Conservation (phyloP, 2,797 vertebrate species). For the Rhodeus uyekii region DNA sequence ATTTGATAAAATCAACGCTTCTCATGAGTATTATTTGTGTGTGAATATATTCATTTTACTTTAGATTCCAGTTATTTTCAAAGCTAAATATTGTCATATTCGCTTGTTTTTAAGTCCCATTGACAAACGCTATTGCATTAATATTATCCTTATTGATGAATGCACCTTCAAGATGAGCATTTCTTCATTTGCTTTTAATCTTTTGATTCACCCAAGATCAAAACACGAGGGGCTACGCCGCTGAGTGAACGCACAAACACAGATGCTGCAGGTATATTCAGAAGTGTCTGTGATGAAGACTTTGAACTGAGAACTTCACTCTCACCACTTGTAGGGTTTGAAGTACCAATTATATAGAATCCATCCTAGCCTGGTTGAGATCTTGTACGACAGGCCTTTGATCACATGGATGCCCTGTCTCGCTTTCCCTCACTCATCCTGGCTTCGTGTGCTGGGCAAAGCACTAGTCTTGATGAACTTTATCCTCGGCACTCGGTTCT, state of each 20-base stretch:
- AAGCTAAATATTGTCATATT: background rate
- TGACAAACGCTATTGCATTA: slow-evolving; percentile 22
- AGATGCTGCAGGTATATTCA: slow-evolving; percentile 12
- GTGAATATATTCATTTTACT: background rate
- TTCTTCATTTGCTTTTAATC: slow-evolving; percentile 37
- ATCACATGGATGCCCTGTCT: slow-evolving; percentile 57
- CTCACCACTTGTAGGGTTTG: slow-evolving; percentile 50
- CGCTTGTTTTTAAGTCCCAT: background rate
- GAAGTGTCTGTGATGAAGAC: slow-evolving; percentile 50
- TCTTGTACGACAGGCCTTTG: slow-evolving; percentile 64
- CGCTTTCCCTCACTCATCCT: background rate
- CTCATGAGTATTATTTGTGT: background rate
- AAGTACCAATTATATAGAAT: slow-evolving; percentile 60
- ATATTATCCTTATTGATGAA: slow-evolving; percentile 2
- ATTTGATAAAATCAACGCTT: background rate
- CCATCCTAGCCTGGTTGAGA: slow-evolving; percentile 53
- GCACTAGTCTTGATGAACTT: slow-evolving; percentile 66
- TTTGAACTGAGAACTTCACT: slow-evolving; percentile 56
- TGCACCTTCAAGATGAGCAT: slow-evolving; percentile 1
- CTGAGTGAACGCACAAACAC: slow-evolving; percentile 7
- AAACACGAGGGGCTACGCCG: background rate
- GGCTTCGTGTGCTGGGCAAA: slow-evolving; percentile 59
- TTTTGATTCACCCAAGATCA: slow-evolving; percentile 25
- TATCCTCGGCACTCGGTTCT: slow-evolving; percentile 67
- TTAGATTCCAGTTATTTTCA: background rate